A percentile compares a stretch with the other conserved stretches of the same genome.
Evolutionary conservation across 2,888 invertebrate genomes (phyloP).

Genomic region (Andricus quercusramuli): DNA sequence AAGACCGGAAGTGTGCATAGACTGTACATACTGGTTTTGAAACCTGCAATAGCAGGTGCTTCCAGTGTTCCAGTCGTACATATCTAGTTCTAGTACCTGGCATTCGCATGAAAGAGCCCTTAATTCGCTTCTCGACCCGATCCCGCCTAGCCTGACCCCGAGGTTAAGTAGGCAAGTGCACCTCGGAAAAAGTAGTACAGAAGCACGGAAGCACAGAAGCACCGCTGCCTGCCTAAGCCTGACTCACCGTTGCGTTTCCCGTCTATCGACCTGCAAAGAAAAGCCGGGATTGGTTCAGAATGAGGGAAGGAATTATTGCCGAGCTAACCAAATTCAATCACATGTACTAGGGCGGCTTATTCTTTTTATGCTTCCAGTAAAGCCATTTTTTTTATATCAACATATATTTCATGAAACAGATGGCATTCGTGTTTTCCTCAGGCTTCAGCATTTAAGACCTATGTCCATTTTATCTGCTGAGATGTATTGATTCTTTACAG

Average conservation of each 20-base stretch:
- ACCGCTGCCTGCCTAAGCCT: conserved; percentile 6
- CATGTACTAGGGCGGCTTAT: background rate
- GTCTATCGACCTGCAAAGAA: conserved; percentile 38
- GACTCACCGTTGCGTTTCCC: background rate
- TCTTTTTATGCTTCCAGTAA: background rate
- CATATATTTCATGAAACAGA: background rate
- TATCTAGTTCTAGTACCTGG: background rate
- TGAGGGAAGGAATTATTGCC: background rate
- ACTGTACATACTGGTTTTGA: background rate
- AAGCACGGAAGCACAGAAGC: background rate
- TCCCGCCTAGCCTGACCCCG: conserved; percentile 47
- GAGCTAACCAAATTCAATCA: conserved; percentile 8
- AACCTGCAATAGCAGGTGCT: conserved; percentile 27
- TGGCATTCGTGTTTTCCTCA: background rate
- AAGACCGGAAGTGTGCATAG: background rate
- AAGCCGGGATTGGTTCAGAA: conserved; percentile 24
- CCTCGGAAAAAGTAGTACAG: conserved; percentile 14
- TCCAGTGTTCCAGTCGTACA: no score
- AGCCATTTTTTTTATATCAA: background rate
- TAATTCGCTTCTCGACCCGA: conserved; percentile 44
- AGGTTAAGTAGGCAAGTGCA: conserved; percentile 49
- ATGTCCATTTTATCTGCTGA: no score
- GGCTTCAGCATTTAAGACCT: no score
- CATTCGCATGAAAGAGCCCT: conserved; percentile 15
- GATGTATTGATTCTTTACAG: no score